A percentile compares a stretch with the other conserved stretches of the same genome.
Evolutionary conservation across 2,113 vertebrate species (phyloP).

Genomic region (Arvicanthis niloticus): DNA sequence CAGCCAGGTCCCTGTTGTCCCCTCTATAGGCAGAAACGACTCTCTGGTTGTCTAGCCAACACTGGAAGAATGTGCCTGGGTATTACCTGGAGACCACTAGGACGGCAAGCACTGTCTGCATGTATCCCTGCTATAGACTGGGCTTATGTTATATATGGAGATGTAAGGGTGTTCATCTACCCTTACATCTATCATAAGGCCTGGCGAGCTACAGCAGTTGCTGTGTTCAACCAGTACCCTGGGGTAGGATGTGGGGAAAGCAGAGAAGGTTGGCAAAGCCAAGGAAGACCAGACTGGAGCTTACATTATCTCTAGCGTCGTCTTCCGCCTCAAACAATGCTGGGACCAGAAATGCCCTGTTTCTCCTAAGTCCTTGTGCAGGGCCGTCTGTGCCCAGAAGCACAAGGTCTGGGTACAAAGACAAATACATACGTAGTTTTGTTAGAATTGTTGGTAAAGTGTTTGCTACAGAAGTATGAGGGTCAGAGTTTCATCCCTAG

Average conservation of each 20-base stretch:
- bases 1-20: not conserved
- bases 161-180: not conserved
- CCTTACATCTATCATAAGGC: rapidly evolving
- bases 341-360: not conserved
- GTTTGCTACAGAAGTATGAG: not conserved
- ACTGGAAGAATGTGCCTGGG: not conserved
- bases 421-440: not conserved
- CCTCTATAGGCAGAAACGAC: not conserved
- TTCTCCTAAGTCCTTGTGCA: not conserved
- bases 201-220: not conserved
- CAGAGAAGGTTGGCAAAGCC: not conserved
- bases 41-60: rapidly evolving
- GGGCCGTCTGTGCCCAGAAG: not conserved
- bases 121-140: rapidly evolving
- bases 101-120: rapidly evolving
- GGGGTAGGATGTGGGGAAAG: too few species aligned
- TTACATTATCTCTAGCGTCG: not conserved
- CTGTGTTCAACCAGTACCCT: not conserved
- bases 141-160: not conserved
- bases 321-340: not conserved
- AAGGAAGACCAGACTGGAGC: not conserved
- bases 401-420: not conserved
- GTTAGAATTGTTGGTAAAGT: not conserved
- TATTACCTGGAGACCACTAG: not conserved
- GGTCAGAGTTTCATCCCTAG: not conserved